phyloP scores from a whole-genome alignment of 2,888 invertebrate species.

The Drosophila colorata region DNA sequence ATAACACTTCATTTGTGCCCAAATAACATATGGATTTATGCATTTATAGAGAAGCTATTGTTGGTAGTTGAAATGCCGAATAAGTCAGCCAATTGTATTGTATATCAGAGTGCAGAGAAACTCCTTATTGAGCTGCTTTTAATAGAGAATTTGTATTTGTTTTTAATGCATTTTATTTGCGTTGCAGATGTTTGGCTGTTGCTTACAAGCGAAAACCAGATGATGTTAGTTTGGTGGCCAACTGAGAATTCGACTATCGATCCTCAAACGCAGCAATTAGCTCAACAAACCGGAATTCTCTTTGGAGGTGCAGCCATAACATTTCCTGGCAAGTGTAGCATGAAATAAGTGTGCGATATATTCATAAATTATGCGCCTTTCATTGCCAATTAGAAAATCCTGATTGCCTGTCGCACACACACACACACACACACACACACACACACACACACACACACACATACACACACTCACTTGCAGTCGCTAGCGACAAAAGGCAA shows the following conservation, averaged over 20 bases:
- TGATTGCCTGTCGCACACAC: constrained; percentile 53
- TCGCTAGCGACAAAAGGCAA: constrained; percentile 34
- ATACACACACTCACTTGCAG: constrained; percentile 32
- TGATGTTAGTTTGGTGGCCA: constrained; percentile 7
- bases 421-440: constrained; percentile 23
- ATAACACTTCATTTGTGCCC: too few relatives aligned
- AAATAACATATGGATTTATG: too few relatives aligned
- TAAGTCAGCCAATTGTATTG: too few relatives aligned
- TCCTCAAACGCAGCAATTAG: constrained; percentile 11
- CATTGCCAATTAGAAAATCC: constrained; percentile 78
- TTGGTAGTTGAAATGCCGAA: too few relatives aligned
- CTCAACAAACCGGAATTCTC: neutral
- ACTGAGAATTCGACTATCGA: constrained; percentile 7
- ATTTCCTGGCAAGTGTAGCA: constrained; percentile 49
- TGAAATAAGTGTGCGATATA: constrained; percentile 73
- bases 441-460: constrained; percentile 2
- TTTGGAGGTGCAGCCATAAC: constrained; percentile 1
- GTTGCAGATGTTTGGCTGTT: neutral
- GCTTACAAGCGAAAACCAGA: neutral
- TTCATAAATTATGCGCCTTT: constrained; percentile 80
- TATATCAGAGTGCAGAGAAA: too few relatives aligned
- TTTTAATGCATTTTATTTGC: neutral
- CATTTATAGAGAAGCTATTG: too few relatives aligned
- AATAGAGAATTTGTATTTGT: neutral
- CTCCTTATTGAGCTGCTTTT: too few relatives aligned